Evolutionary conservation across 2,113 vertebrate species (phyloP).

Genomic region (Gobiocypris rarus): DNA sequence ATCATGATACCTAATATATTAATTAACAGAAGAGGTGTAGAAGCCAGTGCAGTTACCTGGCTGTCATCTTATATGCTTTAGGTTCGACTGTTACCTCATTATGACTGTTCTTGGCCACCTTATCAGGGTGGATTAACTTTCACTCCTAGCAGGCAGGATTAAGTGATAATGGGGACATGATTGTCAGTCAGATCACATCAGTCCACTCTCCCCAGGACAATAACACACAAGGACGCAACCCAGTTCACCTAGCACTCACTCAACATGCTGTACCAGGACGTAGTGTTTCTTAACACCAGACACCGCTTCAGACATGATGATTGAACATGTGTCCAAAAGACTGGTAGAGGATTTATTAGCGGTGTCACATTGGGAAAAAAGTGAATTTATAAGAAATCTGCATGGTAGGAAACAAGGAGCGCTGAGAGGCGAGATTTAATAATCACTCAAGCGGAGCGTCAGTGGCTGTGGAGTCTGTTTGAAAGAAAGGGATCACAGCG

Average conservation of each 20-base stretch:
- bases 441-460: conserved; percentile 17
- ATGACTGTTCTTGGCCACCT: conserved; percentile 29
- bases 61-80: conserved; percentile 21
- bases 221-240: conserved; percentile 72
- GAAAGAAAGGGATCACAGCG: conserved; percentile 33
- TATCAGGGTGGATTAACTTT: conserved; percentile 52
- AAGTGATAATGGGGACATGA: conserved; percentile 61
- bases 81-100: not conserved
- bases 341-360: conserved; percentile 68
- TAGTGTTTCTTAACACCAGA: not conserved
- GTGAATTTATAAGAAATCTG: conserved; percentile 36
- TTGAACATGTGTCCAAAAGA: conserved; percentile 66
- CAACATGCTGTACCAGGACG: not conserved
- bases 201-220: conserved; percentile 61
- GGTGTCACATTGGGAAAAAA: conserved; percentile 50
- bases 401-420: conserved; percentile 20
- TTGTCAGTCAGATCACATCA: conserved; percentile 76
- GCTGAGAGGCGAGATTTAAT: conserved; percentile 50
- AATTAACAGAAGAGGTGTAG: not conserved
- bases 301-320: not conserved
- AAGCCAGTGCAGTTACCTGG: conserved; percentile 26
- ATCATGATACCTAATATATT: not conserved
- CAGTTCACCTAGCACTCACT: conserved; percentile 27
- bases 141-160: conserved; percentile 63
- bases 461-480: not conserved